phyloP scores from a whole-genome alignment of 2,113 vertebrate genomes.

The Callorhinus ursinus region DNA sequence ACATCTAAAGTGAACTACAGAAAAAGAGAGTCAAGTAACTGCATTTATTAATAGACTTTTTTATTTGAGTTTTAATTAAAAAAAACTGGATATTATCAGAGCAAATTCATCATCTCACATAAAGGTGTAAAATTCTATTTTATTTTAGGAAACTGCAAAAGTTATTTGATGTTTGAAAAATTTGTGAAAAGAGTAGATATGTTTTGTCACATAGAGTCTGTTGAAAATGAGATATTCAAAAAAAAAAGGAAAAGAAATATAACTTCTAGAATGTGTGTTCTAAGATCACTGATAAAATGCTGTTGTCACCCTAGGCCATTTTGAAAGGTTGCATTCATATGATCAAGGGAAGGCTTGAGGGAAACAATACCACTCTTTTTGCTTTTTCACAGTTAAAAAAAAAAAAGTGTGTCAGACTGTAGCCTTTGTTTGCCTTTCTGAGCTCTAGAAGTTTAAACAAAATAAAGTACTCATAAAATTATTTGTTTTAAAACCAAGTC shows the following conservation, averaged over 20 bases:
- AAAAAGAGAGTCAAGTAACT: background rate
- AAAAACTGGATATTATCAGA: background rate
- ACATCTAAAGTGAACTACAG: background rate
- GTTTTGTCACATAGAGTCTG: background rate
- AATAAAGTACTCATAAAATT: background rate
- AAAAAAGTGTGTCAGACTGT: background rate
- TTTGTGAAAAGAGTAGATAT: background rate
- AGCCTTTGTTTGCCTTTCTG: background rate
- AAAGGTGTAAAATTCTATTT: background rate
- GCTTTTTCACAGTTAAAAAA: background rate
- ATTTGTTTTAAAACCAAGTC: background rate
- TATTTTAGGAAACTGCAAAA: background rate
- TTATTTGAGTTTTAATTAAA: background rate
- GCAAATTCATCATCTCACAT: background rate
- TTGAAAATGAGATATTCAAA: background rate
- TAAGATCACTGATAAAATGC: background rate
- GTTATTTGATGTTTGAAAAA: background rate
- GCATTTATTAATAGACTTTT: background rate
- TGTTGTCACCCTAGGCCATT: background rate
- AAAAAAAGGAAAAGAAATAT: background rate
- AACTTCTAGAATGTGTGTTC: background rate
- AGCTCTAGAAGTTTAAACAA: background rate
- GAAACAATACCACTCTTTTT: background rate
- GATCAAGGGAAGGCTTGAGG: background rate
- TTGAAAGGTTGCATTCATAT: background rate